Evolutionary conservation across 2,113 vertebrate species (phyloP), one percentile per base, ranked within the genome.

Genomic region (Apodemus sylvaticus): DNA sequence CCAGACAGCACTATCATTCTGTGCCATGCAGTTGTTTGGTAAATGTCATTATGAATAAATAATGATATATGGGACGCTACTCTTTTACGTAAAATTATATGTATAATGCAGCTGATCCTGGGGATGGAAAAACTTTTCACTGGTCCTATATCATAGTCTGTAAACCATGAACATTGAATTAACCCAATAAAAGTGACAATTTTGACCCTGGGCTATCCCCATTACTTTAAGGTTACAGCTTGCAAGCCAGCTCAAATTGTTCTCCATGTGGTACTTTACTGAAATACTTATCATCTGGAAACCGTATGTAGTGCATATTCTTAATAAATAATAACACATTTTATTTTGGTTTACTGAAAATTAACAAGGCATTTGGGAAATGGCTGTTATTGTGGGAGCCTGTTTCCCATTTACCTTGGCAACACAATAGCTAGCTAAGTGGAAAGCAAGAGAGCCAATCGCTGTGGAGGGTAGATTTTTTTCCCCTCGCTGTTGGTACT

Each of bases 341-440:
- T 98, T 98, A 98, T 98, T 99, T 98, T 98, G 97, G 98, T 98
- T 98, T 99, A 98, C 98, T 98, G 98, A 98, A 98, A 99, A 99
- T 98, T 98, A 99, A 98, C 98, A 98, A 97, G 98, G 97, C 98
- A 96, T 98, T 98, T 98, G 98, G 98, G 98, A 98, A 98, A 99
- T 98, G 96, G 97, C 92, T 97, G 89, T 97, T 99, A 98, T 97
- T 98, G 96, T 98, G 97, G 97, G 97, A 97, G 97, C 94, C 98
- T 98, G 98, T 96, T 98, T 98, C 89, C 39, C 97, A 98, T 98
- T 98, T 98, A 93, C 94, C 94, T 98, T 98, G 97, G 98, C 97
- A 98, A 96, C 98, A 96, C 92, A 95, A 98, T 94, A 97, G 64
- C 97, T 96, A 96, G 97, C 94, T 97, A 98, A 98, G 98, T 98